Evolutionary conservation across 2,797 vertebrate genomes (phyloP), one percentile per base, ranked within the genome.

Genomic region (Mastacembelus armatus): DNA sequence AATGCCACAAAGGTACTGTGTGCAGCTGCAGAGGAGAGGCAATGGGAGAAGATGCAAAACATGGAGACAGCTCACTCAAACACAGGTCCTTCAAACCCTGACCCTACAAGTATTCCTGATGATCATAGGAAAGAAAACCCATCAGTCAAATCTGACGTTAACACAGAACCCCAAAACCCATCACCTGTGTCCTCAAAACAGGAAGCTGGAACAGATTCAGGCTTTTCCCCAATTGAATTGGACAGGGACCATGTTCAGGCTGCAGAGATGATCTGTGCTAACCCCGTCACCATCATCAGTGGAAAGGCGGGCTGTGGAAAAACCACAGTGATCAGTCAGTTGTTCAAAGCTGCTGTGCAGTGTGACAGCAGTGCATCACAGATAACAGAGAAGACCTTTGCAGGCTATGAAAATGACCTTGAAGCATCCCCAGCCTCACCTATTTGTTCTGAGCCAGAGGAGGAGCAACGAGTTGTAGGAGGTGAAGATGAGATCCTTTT

Each of bases 281-380:
- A 95, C 64, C 87, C 95, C 2, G 93, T 96, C 64, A 95, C 95
- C 0, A 74, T 96, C 66, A 88, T 96, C 72, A 96, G 95, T 44
- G 95, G 95, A 27, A 96, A 95, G 78, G 95, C 94, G 2, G 95
- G 95, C 18, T 95, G 92, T 73, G 95, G 95, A 21, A 96, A 96
- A 85, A 96, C 94, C 57, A 95, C 94, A 1, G 82, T 96, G 42
- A 94, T 96, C 24, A 94, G 93, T 66, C 72, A 24, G 47, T 27
- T 40, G 38, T 40, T 40, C 16, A 18, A n/a, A 18, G 38, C 38
- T 40, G 38, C 38, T 9, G 38, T 40, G 16, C n/a, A 3, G n/a
- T 16, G 5, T 38, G 36, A 5, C 15, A 16, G 36, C 4, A 38
- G 38, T 38, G 40, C 4, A 40, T 18, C n/a, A n/a, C n/a, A n/a